phyloP scores from a whole-genome alignment of 2,888 invertebrate species.

The Phaedon cochleariae region DNA sequence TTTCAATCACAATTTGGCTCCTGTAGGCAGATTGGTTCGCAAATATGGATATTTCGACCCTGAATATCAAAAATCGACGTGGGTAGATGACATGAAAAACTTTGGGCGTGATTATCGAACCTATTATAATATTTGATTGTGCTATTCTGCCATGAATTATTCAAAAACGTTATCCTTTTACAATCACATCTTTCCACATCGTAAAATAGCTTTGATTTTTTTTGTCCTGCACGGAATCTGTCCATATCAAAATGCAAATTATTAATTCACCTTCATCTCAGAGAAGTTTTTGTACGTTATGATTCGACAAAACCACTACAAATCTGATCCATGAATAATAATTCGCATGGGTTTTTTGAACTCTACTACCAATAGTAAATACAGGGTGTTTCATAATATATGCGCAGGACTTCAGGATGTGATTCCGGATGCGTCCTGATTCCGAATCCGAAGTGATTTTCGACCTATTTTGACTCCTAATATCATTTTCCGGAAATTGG shows the following conservation, averaged over 20 bases:
- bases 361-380: no score
- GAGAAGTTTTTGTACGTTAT: no score
- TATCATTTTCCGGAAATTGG: no score
- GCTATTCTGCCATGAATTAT: neutral
- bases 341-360: no score
- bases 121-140: neutral
- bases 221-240: neutral
- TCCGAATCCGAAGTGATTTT: no score
- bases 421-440: no score
- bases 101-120: constrained; percentile 9
- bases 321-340: no score
- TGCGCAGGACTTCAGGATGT: no score
- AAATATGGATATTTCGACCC: neutral
- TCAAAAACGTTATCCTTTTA: neutral
- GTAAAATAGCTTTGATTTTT: neutral
- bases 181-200: neutral
- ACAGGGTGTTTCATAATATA: no score
- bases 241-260: neutral
- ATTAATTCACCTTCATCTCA: neutral
- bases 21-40: neutral
- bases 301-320: no score
- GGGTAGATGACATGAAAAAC: constrained; percentile 11
- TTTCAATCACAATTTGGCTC: neutral
- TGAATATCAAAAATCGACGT: constrained; percentile 11
- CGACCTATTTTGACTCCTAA: no score